These are phyloP conservation scores for Pogonocherus hispidulus DNA, from an alignment of 2,888 invertebrate species.

Conservation along the genomic window DNA sequence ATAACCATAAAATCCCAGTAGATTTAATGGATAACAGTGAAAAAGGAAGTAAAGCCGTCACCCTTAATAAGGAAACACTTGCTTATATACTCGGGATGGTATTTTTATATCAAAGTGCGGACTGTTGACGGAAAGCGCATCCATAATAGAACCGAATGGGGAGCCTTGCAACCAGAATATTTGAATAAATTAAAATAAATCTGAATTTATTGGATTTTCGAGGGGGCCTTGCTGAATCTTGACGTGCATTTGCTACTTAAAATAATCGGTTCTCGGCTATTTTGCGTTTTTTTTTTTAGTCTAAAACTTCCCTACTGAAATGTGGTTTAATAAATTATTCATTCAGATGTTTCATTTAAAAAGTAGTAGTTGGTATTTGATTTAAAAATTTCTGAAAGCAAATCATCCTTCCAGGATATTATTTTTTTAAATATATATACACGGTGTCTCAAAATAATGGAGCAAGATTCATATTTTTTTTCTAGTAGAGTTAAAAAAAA, in stretches of 20 bases:
- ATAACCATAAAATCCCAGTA: constrained; percentile 9
- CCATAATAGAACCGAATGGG: constrained; percentile 27
- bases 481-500: too few relatives aligned
- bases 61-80: constrained; percentile 10
- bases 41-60: constrained; percentile 9
- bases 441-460: too few relatives aligned
- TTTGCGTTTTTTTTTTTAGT: too few relatives aligned
- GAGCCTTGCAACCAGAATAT: constrained; percentile 37
- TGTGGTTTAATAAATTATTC: too few relatives aligned
- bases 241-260: constrained; percentile 29
- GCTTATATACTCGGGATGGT: constrained; percentile 8
- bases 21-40: neutral
- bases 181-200: constrained; percentile 45
- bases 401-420: too few relatives aligned
- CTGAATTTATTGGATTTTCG: constrained; percentile 34
- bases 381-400: too few relatives aligned
- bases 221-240: constrained; percentile 34
- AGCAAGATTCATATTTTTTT: too few relatives aligned
- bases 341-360: too few relatives aligned
- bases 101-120: constrained; percentile 30
- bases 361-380: too few relatives aligned
- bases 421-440: too few relatives aligned
- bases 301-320: too few relatives aligned
- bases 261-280: constrained; percentile 15
- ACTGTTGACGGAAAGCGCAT: constrained; percentile 36